These are phyloP conservation scores for Cotesia congregata DNA, from an alignment of 2,888 invertebrate species.

Conservation along the genomic window DNA sequence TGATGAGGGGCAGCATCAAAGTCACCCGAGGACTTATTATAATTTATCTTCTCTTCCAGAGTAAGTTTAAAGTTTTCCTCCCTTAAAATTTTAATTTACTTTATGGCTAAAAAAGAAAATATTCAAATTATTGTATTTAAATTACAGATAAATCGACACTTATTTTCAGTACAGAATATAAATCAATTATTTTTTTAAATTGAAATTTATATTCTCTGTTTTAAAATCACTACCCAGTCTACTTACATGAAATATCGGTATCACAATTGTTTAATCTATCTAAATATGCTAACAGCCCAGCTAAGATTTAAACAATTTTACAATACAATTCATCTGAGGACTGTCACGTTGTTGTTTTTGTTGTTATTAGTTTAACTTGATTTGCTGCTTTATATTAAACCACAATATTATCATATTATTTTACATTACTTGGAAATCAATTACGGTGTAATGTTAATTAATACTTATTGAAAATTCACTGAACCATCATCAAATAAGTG, in stretches of 20 bases:
- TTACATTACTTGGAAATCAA: too few species aligned
- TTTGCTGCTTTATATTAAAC: slow-evolving; percentile 11
- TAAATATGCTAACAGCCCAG: neutral
- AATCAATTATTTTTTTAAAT: neutral
- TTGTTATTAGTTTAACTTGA: neutral
- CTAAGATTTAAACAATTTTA: neutral
- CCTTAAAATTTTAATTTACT: neutral
- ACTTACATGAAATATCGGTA: neutral
- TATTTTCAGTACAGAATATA: neutral
- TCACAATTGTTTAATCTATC: neutral
- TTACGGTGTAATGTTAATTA: too few species aligned
- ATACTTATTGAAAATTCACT: too few species aligned
- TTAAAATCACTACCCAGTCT: neutral
- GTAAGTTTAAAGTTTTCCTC: slow-evolving; percentile 55
- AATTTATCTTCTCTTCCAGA: slow-evolving; percentile 60
- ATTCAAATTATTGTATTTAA: neutral
- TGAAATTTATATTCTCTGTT: neutral
- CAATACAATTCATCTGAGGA: slow-evolving; percentile 10
- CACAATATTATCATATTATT: neutral
- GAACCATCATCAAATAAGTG: too few species aligned
- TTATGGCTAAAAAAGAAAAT: neutral
- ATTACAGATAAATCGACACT: neutral
- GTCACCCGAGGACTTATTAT: slow-evolving; percentile 56
- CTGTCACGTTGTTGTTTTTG: neutral
- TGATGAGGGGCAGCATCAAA: slow-evolving; percentile 45